Conservation (phyloP, 2,888 invertebrate species). For the Nomada ferruginata region DNA sequence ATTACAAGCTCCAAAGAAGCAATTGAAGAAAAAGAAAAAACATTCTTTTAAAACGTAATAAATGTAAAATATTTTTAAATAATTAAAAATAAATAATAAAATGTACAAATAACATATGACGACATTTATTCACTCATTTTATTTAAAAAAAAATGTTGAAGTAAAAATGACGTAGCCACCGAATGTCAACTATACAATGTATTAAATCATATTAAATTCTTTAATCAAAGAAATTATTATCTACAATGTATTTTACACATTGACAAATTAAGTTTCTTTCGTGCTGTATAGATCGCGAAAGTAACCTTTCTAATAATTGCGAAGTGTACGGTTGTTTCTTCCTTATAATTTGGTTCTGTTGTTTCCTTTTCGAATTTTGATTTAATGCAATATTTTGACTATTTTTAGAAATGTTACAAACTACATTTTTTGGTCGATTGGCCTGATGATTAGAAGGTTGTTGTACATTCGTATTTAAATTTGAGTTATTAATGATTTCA, state of each 20-base stretch:
- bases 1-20: conserved; percentile 58
- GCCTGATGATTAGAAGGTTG: background rate
- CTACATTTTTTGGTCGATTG: background rate
- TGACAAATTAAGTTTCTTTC: conserved; percentile 95
- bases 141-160: background rate
- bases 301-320: conserved; percentile 88
- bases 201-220: conserved; percentile 2
- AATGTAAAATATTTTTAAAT: conserved; percentile 28
- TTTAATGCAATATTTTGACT: conserved; percentile 21
- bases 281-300: conserved; percentile 91
- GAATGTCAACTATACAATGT: background rate
- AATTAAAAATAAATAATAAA: conserved; percentile 37
- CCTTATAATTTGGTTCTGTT: background rate
- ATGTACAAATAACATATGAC: background rate
- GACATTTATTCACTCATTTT: conserved; percentile 9
- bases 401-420: conserved; percentile 3
- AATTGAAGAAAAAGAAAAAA: conserved; percentile 60
- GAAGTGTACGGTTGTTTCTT: conserved; percentile 55
- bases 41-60: conserved; percentile 49
- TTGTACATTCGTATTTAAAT: background rate
- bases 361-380: conserved; percentile 9
- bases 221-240: conserved; percentile 67
- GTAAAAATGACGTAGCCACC: conserved; percentile 4
- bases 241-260: conserved; percentile 88
- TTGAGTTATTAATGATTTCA: background rate